Evolutionary conservation across 2,113 vertebrate species (phyloP), one percentile per base, ranked within the genome.

Genomic region (Barnardius zonarius): DNA sequence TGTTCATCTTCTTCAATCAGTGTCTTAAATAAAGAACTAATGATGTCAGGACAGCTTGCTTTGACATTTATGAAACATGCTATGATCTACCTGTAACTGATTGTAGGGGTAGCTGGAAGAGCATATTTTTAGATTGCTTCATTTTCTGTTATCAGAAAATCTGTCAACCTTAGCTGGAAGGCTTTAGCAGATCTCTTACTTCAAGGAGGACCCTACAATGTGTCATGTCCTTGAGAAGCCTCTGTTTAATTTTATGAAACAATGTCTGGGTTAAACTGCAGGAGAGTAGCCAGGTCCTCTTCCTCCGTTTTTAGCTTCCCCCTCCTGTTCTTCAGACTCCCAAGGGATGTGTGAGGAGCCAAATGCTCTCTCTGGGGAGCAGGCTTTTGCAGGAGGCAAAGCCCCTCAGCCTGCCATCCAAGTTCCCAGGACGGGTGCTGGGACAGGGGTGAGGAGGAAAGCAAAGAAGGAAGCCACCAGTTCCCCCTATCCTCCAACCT

Each of bases 281-380:
- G 43, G 67, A 78, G 48, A 81, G 57, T 76, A 91, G 4, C 66
- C 55, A 72, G 14, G 30, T 76, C 19, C 31, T 41, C 7, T 11
- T 88, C 7, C 27, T 33, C 48, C 10, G 46, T 70, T 70, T 83
- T 51, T 66, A 30, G 17, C 57, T 49, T 66, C 30, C 37, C 17
- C 3, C 15, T 94, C 81, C 69, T 59, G 9, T 48, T 86, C 35
- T 28, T 66, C 64, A 61, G 64, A 74, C 25, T 5, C 18, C 10
- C 7, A 1, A 0, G 3, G 28, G 33, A 9, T 22, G 20, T 0
- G 0, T 1, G 6, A 28, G 35, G 6, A 43, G 25, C 5, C 0
- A 2, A 48, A 15, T 9, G 7, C 28, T 48, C 22, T 49, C 33
- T 27, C 23, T 84, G 57, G 28, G 17, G 31, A 72, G n/a, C 7